Conservation (phyloP, 2,888 invertebrate species). For the Dolichopus griseipennis region DNA sequence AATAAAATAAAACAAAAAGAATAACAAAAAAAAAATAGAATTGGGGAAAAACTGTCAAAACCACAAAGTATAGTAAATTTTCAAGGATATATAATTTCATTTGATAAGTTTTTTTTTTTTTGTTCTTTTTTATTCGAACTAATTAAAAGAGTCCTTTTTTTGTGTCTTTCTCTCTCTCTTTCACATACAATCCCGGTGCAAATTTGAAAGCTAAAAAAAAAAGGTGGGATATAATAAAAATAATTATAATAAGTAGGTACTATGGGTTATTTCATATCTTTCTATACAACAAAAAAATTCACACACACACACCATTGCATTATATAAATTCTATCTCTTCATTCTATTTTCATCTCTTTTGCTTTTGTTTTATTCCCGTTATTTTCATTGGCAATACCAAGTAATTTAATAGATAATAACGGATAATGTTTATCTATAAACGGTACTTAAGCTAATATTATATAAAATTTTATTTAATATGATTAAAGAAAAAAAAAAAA, state of each 20-base stretch:
- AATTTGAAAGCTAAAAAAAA: not conserved
- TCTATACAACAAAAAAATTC: too few species aligned
- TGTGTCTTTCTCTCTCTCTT: not conserved
- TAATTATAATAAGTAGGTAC: not conserved
- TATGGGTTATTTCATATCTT: not conserved
- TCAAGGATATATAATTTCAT: constrained; percentile 1
- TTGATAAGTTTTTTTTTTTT: not conserved
- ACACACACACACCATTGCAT: too few species aligned
- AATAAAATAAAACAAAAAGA: too few species aligned
- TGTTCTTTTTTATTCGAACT: too few species aligned
- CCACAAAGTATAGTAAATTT: not conserved
- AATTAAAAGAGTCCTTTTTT: constrained; percentile 2
- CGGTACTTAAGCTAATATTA: not conserved
- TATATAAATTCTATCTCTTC: too few species aligned
- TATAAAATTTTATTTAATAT: not conserved
- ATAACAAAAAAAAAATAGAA: too few species aligned
- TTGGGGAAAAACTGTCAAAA: not conserved
- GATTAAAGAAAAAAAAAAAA: not conserved
- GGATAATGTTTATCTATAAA: not conserved
- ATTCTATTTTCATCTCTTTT: too few species aligned
- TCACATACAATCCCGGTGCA: not conserved
- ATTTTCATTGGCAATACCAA: not conserved
- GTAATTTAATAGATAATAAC: not conserved
- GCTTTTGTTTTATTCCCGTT: not conserved
- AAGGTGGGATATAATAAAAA: not conserved